Percentiles rank a stretch among this genome's conserved stretches.
phyloP scores from a whole-genome alignment of 2,797 vertebrate species.

The Ceryle rudis region DNA sequence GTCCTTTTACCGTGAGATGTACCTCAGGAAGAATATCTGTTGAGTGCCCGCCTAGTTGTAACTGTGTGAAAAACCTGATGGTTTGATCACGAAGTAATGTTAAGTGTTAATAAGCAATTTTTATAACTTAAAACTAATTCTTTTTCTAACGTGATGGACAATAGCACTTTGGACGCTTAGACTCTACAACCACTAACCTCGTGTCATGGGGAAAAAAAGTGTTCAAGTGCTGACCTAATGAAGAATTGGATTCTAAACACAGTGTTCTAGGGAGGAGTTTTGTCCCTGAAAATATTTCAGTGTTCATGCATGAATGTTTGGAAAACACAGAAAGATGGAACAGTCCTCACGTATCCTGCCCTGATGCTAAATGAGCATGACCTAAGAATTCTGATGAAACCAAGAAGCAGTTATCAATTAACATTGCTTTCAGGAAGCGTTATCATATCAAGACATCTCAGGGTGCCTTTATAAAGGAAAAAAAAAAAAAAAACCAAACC shows the following conservation, averaged over 20 bases:
- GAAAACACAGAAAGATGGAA: background rate
- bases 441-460: slow-evolving; percentile 27
- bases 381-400: slow-evolving; percentile 38
- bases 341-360: background rate
- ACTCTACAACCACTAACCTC: background rate
- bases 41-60: background rate
- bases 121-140: background rate
- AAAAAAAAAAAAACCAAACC: background rate
- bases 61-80: background rate
- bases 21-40: background rate
- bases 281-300: background rate
- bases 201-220: background rate
- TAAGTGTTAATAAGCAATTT: background rate
- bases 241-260: background rate
- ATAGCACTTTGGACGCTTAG: background rate
- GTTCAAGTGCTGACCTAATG: background rate
- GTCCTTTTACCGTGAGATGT: background rate
- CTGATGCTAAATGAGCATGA: background rate
- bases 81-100: background rate
- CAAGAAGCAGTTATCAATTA: slow-evolving; percentile 35
- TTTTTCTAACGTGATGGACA: background rate
- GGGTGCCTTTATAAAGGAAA: slow-evolving; percentile 39
- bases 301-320: background rate
- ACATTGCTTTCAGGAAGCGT: slow-evolving; percentile 47
- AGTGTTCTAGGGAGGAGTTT: background rate